These are phyloP conservation scores for Andrena praecox DNA, from an alignment of 2,888 invertebrate species.

Conservation along the genomic window DNA sequence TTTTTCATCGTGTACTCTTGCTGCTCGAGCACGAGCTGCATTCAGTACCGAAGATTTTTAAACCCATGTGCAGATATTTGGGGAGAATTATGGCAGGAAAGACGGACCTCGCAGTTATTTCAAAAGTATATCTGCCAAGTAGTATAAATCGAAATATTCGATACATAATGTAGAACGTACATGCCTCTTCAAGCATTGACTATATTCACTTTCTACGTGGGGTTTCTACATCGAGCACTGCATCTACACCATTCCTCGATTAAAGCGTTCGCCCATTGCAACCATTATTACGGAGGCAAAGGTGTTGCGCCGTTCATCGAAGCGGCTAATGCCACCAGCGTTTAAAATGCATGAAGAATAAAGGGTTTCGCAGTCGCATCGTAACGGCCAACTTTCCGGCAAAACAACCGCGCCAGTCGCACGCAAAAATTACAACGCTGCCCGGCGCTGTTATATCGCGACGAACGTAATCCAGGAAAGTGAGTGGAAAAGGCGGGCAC, in stretches of 20 bases:
- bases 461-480: constrained; percentile 37
- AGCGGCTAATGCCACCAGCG: constrained; percentile 10
- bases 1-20: not conserved
- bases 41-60: not conserved
- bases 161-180: not conserved
- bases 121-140: constrained; percentile 11
- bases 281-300: not conserved
- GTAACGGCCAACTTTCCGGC: constrained; percentile 15
- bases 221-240: too few species aligned
- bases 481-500: constrained; percentile 9
- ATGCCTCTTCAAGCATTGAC: too few species aligned
- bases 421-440: constrained; percentile 48
- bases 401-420: not conserved
- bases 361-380: constrained; percentile 29
- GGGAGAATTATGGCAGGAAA: too few species aligned
- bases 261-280: not conserved
- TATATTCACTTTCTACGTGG: too few species aligned
- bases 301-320: not conserved
- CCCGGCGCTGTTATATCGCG: constrained; percentile 2
- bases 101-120: too few species aligned
- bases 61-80: too few species aligned
- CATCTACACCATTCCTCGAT: not conserved
- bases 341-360: constrained; percentile 30
- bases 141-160: constrained; percentile 9
- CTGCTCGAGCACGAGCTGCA: not conserved